Base-by-base conservation (phyloP, 2,113 vertebrate species). In the Chascanopsetta lugubris region DNA sequence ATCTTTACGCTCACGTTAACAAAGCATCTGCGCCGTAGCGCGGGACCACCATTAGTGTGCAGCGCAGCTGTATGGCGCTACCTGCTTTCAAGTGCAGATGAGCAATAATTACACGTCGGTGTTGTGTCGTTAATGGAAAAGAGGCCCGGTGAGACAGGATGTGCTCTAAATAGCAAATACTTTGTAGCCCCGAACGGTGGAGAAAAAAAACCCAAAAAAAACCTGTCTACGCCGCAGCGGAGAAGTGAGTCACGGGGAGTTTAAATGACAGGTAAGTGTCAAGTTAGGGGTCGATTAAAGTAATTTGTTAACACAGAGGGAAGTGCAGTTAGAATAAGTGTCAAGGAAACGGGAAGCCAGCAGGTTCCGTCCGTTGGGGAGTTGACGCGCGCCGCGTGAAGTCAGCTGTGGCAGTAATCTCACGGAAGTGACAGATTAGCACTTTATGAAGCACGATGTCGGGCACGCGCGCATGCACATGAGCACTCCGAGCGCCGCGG, bases 211-310 rank as follows among this genome's bases (percentile, higher is more conserved):
- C n/a, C n/a, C n/a, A n/a, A n/a, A n/a, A n/a, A n/a, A n/a, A n/a
- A n/a, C n/a, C n/a, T n/a, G 12, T 18, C 20, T 24, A 22, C 36
- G 48, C 48, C 55, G 56, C 51, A 36, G 56, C 9, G 22, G 9
- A 48, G 18, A 42, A 57, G 17, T 8, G 25, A 78, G 42, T 60
- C 26, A 7, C 18, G 69, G 29, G 50, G 22, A 79, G 43, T 64
- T 82, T 56, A 76, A 85, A 81, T 66, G 30, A 70, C 69, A 69
- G 74, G 67, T 82, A 77, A 51, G 38, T 83, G 77, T 69, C 76
- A 63, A 75, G 63, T 60, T 69, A 48, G 20, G n/a, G 55, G 73
- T 82, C 27, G 61, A 81, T 71, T 66, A 69, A 79, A 80, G 61
- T 57, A 5, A 79, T 82, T 69, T 65, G 49, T 66, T 70, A 63